These are phyloP conservation scores for Dynastes hyllus DNA, from an alignment of 2,888 invertebrate genomes.

Conservation along the genomic window DNA sequence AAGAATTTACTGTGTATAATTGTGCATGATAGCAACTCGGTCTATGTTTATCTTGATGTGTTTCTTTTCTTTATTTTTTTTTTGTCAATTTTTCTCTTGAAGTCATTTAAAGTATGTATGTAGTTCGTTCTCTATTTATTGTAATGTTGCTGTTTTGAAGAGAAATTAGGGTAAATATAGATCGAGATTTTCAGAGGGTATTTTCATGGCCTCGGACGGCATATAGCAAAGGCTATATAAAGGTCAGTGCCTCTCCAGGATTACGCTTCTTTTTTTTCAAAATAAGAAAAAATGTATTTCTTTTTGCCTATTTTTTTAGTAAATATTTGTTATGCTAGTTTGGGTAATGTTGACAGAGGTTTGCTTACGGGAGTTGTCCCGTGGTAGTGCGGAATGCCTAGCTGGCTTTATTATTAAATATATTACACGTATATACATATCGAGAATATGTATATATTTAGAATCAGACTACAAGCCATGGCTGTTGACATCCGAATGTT, in stretches of 20 bases:
- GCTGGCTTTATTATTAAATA: constrained; percentile 64
- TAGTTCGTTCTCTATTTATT: not conserved
- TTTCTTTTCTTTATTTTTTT: constrained; percentile 33
- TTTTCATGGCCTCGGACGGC: constrained; percentile 67
- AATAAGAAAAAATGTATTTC: constrained; percentile 33
- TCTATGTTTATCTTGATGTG: constrained; percentile 58
- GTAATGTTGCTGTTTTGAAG: not conserved
- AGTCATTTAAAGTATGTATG: constrained; percentile 5
- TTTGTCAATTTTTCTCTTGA: not conserved
- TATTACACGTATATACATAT: constrained; percentile 53
- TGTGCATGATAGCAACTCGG: constrained; percentile 63
- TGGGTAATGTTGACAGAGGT: constrained; percentile 56
- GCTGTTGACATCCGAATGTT: constrained; percentile 67
- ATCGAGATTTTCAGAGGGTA: constrained; percentile 63
- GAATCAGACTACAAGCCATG: constrained; percentile 53
- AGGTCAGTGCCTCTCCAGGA: constrained; percentile 66
- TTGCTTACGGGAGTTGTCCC: constrained; percentile 49
- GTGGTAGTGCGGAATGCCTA: constrained; percentile 66
- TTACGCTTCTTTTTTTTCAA: constrained; percentile 46
- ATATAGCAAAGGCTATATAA: constrained; percentile 70
- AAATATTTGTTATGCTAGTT: constrained; percentile 54
- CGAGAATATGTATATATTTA: constrained; percentile 54
- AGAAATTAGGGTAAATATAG: constrained; percentile 57
- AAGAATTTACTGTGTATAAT: constrained; percentile 59
- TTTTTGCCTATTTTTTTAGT: constrained; percentile 50